Percentiles rank a stretch among this genome's conserved stretches.
These are phyloP conservation scores for Lordiphosa fenestrarum DNA, from an alignment of 2,888 invertebrate species.

Conservation along the genomic window DNA sequence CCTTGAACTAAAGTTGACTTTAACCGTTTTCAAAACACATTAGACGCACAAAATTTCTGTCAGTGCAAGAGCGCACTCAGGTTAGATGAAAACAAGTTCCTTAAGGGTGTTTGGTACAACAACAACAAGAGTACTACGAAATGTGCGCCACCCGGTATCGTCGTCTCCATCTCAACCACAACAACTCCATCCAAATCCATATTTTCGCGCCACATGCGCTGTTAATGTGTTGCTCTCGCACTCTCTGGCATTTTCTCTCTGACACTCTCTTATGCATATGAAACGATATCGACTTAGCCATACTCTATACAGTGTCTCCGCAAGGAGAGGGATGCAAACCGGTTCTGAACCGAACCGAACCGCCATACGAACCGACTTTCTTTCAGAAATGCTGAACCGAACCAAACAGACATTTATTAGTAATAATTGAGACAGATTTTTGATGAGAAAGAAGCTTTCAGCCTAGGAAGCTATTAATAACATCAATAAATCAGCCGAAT, in stretches of 20 bases:
- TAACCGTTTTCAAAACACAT: too few relatives aligned
- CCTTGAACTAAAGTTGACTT: too few relatives aligned
- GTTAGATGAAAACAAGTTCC: slow-evolving; percentile 62
- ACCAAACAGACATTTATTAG: too few relatives aligned
- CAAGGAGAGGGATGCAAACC: too few relatives aligned
- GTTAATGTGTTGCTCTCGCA: slow-evolving; percentile 44
- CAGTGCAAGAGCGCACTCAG: slow-evolving; percentile 45
- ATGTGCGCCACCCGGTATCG: too few relatives aligned
- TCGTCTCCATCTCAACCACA: slow-evolving; percentile 3
- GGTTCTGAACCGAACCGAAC: too few relatives aligned
- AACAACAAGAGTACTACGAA: slow-evolving; percentile 9
- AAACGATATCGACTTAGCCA: slow-evolving; percentile 8
- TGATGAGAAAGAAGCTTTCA: too few relatives aligned
- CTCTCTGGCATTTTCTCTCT: slow-evolving; percentile 9
- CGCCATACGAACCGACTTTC: too few relatives aligned
- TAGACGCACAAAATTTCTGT: slow-evolving; percentile 46
- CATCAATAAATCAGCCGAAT: too few relatives aligned
- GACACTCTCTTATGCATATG: slow-evolving; percentile 30
- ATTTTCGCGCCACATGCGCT: slow-evolving; percentile 54
- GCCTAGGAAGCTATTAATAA: too few relatives aligned
- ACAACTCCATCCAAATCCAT: slow-evolving; percentile 15
- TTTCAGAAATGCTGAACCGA: too few relatives aligned
- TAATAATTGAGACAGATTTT: too few relatives aligned
- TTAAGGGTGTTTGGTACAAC: slow-evolving; percentile 59
- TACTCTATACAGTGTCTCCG: slow-evolving; percentile 14